Evolutionary conservation across 2,113 vertebrate species (phyloP).

Genomic region (Poecilia latipinna): DNA sequence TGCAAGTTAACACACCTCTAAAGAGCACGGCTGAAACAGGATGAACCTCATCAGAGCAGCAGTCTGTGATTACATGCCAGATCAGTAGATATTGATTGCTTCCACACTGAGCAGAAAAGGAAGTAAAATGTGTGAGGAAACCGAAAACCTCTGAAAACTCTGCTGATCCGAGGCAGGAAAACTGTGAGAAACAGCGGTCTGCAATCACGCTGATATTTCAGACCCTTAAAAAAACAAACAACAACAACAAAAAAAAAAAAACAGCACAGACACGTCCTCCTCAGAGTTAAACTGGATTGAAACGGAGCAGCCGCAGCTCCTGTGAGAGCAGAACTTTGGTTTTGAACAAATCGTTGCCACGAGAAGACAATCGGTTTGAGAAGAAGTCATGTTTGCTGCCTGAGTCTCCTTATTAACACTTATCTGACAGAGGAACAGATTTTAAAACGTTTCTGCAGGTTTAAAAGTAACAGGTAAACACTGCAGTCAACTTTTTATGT

Average conservation of each 20-base stretch:
- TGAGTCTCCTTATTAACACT: constrained; percentile 23
- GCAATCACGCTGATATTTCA: not conserved
- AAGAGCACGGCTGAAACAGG: constrained; percentile 11
- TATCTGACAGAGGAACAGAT: not conserved
- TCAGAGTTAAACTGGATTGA: constrained; percentile 28
- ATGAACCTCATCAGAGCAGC: constrained; percentile 1
- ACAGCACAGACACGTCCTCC: not conserved
- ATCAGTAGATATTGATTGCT: constrained; percentile 15
- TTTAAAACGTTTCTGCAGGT: not conserved
- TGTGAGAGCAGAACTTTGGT: not conserved
- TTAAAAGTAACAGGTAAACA: not conserved
- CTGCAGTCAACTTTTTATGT: not conserved
- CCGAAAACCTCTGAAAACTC: not conserved
- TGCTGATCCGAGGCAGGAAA: not conserved
- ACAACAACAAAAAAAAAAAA: not conserved
- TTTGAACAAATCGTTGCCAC: constrained; percentile 38
- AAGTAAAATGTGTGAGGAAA: constrained; percentile 1
- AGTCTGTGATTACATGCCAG: constrained; percentile 9
- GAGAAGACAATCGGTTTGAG: constrained; percentile 43
- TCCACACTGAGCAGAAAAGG: constrained; percentile 7
- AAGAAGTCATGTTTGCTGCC: constrained; percentile 22
- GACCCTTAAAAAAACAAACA: not conserved
- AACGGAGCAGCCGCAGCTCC: not conserved
- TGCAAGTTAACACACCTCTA: constrained; percentile 18
- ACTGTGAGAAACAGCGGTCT: not conserved